These are phyloP conservation scores for Taenaris catops DNA, from an alignment of 2,888 invertebrate species.

Conservation along the genomic window DNA sequence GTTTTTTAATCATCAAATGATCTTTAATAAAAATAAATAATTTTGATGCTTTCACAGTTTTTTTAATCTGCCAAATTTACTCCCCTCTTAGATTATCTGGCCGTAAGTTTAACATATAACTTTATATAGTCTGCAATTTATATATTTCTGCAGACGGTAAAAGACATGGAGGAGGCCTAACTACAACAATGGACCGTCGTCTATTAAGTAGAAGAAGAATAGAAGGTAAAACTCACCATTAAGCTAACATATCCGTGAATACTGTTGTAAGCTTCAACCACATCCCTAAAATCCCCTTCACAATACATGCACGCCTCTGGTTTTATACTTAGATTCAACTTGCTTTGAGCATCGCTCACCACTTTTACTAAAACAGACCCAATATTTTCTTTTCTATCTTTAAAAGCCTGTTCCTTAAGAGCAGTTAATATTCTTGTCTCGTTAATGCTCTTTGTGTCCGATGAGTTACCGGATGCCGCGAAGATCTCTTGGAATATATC, in stretches of 20 bases:
- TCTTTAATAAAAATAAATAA: no score
- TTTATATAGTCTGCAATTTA: no score
- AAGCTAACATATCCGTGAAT: slow-evolving; percentile 92
- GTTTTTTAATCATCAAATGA: no score
- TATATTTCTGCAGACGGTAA: no score
- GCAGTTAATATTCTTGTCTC: slow-evolving; percentile 58
- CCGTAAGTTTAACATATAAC: no score
- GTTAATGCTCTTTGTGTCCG: slow-evolving; percentile 46
- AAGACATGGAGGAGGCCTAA: no score
- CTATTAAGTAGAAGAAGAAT: no score
- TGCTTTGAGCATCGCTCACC: slow-evolving; percentile 54
- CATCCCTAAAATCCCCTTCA: slow-evolving; percentile 77
- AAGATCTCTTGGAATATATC: slow-evolving; percentile 69
- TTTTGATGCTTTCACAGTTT: no score
- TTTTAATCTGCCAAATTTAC: no score
- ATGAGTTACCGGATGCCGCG: slow-evolving; percentile 61
- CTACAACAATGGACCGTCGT: no score
- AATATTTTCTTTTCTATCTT: slow-evolving; percentile 43
- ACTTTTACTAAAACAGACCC: slow-evolving; percentile 53
- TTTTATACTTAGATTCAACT: slow-evolving; percentile 46
- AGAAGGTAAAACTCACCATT: slow-evolving; percentile 75
- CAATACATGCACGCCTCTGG: slow-evolving; percentile 76
- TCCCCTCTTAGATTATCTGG: no score
- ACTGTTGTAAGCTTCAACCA: slow-evolving; percentile 82
- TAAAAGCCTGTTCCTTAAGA: slow-evolving; percentile 52